Evolutionary conservation across 2,113 vertebrate genomes (phyloP), one percentile per base, ranked within the genome.

Genomic region (Notothenia coriiceps): DNA sequence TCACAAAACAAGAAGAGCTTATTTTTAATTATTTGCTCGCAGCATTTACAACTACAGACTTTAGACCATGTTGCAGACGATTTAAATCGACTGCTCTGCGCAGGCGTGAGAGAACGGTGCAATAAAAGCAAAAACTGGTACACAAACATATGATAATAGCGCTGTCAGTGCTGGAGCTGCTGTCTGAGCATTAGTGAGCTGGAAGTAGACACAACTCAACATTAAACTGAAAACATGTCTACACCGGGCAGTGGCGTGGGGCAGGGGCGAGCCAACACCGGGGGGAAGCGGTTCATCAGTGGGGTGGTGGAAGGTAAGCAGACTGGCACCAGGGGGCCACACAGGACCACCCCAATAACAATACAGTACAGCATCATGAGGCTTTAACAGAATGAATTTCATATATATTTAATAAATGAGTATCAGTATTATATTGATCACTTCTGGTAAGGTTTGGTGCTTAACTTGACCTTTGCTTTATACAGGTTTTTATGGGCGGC

Each of bases 401-500:
- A 40, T 2, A 4, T 54, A 0, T 0, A n/a, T 11, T 9, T 0
- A 2, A 25, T 18, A 40, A 20, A 5, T 50, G 6, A 7, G 6
- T 35, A 67, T 68, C 2, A 1, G 9, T 66, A 43, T 20, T 25
- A 35, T 7, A 22, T 54, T 35, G 43, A 1, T 83, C 22, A 18
- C 20, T 11, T 49, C 13, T 57, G 51, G 3, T 35, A 0, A 60
- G 5, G 13, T 59, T 64, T 60, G 47, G 29, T 57, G 60, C 70
- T 2, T 75, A 49, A 80, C n/a, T 47, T 74, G 89, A 89, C 50
- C 77, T 93, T 94, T 75, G 82, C 93, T 93, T 91, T 57, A 25
- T 77, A 1, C 79, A 99, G 98, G 98, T 59, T 99, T 99, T 96
- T 99, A 99, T 95, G 98, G 98, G 86, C 96, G 98, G 80, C 98